Evolutionary conservation across 2,113 vertebrate species (phyloP), one percentile per base, ranked within the genome.

Genomic region (Vidua chalybeata): DNA sequence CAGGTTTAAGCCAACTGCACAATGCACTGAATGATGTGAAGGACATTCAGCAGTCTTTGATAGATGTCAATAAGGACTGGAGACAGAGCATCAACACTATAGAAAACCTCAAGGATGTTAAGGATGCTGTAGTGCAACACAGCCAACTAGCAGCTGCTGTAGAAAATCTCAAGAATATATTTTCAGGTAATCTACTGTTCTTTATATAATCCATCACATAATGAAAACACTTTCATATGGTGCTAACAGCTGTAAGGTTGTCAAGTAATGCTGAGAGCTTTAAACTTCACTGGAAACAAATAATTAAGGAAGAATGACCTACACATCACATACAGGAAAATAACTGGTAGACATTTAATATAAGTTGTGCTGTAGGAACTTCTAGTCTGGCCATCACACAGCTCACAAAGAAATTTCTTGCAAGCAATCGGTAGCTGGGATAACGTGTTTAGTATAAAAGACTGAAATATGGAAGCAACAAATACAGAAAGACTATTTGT

Each of bases 81-180:
- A 98, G 99, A 76, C 99, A 99, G 95, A 99, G 99, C 97, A 99
- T 99, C 97, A 99, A 98, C 97, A 99, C 99, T 61, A 99, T 99
- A 5, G 99, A 99, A 98, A 99, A 98, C 96, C 98, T 99, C 76
- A 99, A 98, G 87, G 99, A 99, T 10, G 99, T 99, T 77, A 99
- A 99, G 89, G 99, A 99, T 11, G 99, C 99, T 0, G 99, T 99
- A 18, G 99, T 99, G 15, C 99, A 99, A 88, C 99, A 99, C 91
- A 99, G 99, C 90, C 99, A 99, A 94, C 97, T 99, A 55, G 99
- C 99, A 23, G 99, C 99, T 1, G 99, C 99, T 17, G 99, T 99
- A 91, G 99, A 99, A 89, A 99, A 99, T 96, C 99, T 99, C 28
- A 99, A 99, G 96, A 99, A 99, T 96, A 99, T 99, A 72, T 99